These are phyloP conservation scores for Sebastes trivittatus DNA, from an alignment of 2,797 vertebrate genomes.

Conservation along the genomic window DNA sequence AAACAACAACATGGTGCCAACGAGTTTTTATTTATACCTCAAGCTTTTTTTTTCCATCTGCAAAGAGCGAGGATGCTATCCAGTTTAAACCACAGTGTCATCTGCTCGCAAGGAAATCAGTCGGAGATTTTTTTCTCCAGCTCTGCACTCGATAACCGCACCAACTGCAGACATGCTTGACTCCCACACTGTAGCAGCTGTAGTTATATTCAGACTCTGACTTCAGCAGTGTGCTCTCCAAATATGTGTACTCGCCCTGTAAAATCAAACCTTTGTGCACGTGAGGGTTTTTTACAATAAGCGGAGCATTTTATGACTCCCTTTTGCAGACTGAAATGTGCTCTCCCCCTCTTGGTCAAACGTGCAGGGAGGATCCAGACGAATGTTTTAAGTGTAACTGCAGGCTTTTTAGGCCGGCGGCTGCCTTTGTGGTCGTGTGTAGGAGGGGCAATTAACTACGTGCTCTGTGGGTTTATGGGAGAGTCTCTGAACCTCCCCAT, in stretches of 20 bases:
- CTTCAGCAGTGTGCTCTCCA: constrained; percentile 59
- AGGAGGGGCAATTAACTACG: constrained; percentile 29
- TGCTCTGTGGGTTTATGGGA: constrained; percentile 45
- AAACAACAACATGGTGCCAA: constrained; percentile 9
- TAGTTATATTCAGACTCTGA: constrained; percentile 75
- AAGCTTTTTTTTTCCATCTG: constrained; percentile 9
- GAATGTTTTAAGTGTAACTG: constrained; percentile 28
- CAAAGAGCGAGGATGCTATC: constrained; percentile 1
- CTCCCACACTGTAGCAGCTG: constrained; percentile 74
- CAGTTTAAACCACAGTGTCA: constrained; percentile 21
- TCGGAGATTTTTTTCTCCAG: constrained; percentile 32
- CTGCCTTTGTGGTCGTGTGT: constrained; percentile 18
- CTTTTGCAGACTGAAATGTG: constrained; percentile 3
- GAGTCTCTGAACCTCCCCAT: constrained; percentile 21
- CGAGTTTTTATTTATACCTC: constrained; percentile 19
- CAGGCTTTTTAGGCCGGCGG: constrained; percentile 3
- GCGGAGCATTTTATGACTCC: constrained; percentile 20
- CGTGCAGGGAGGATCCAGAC: constrained; percentile 15
- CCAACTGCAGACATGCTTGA: constrained; percentile 66
- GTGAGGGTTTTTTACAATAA: constrained; percentile 14
- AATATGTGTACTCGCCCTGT: constrained; percentile 50
- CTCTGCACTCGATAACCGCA: constrained; percentile 37
- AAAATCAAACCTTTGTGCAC: constrained; percentile 48
- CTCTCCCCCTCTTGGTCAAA: neutral
- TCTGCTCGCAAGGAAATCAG: constrained; percentile 48